Percentiles rank a stretch among this genome's conserved stretches.
phyloP scores from a whole-genome alignment of 2,797 vertebrate genomes.

The Erpetoichthys calabaricus region DNA sequence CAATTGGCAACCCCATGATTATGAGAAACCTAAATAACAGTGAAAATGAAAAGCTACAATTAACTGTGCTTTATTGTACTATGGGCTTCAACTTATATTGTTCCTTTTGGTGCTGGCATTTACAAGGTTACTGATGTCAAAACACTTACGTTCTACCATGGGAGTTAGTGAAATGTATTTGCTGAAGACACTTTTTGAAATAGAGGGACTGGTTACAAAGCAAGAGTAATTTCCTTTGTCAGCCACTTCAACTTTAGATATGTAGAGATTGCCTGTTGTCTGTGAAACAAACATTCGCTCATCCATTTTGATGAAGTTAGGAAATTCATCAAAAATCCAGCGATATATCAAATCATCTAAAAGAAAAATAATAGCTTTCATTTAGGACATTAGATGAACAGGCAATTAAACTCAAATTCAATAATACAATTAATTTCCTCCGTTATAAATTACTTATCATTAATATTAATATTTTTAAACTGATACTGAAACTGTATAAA shows the following conservation, averaged over 20 bases:
- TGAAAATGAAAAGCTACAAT: too few relatives aligned
- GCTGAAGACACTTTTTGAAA: constrained; percentile 97
- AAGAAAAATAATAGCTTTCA: constrained; percentile 1
- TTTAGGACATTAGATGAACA: neutral
- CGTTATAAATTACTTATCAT: too few relatives aligned
- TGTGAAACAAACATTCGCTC: constrained; percentile 86
- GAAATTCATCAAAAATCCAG: constrained; percentile 96
- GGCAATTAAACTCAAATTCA: constrained; percentile 7
- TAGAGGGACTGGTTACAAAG: constrained; percentile 81
- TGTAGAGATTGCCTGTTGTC: constrained; percentile 87
- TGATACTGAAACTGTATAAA: too few relatives aligned
- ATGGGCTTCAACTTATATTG: too few relatives aligned
- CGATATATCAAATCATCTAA: constrained; percentile 83
- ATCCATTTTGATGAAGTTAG: constrained; percentile 77
- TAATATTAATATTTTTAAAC: too few relatives aligned
- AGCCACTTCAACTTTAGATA: constrained; percentile 77
- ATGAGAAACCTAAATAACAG: too few relatives aligned
- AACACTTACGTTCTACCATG: constrained; percentile 68
- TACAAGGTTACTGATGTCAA: neutral
- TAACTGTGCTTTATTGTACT: too few relatives aligned
- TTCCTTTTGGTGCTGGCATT: neutral
- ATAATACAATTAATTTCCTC: neutral
- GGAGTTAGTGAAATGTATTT: constrained; percentile 90
- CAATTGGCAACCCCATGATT: too few relatives aligned
- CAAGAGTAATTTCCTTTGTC: constrained; percentile 95